Percentiles rank a stretch among this genome's conserved stretches.
phyloP scores from a whole-genome alignment of 2,797 vertebrate genomes.

The Sparus aurata region DNA sequence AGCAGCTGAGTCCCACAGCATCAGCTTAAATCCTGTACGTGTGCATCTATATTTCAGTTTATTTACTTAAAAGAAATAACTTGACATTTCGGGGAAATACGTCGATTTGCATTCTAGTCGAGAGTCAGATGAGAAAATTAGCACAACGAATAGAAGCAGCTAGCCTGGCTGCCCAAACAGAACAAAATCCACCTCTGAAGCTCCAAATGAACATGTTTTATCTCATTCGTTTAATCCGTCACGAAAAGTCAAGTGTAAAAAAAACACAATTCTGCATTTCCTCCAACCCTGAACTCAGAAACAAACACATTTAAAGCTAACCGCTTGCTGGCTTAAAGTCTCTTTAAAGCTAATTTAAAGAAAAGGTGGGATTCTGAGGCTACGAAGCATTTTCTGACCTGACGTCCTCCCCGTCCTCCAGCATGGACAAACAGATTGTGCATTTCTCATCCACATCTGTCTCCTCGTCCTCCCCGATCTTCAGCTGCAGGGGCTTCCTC shows the following conservation, averaged over 20 bases:
- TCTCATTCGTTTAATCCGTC: background rate
- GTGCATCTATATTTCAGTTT: background rate
- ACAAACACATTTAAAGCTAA: background rate
- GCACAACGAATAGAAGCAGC: background rate
- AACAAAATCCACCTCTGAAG: background rate
- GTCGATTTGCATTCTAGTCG: no score
- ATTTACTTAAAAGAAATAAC: background rate
- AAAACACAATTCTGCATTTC: background rate
- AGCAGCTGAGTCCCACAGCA: background rate
- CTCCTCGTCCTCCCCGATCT: slow-evolving; percentile 93
- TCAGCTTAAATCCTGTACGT: background rate
- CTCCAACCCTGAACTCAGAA: background rate
- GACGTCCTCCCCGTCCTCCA: slow-evolving; percentile 97
- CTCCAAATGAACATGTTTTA: background rate
- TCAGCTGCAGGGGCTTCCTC: slow-evolving; percentile 95
- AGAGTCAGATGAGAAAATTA: background rate
- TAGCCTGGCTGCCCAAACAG: background rate
- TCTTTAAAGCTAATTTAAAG: background rate
- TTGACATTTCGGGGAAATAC: no score
- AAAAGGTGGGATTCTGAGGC: background rate
- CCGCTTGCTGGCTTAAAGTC: no score
- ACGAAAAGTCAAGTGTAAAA: background rate
- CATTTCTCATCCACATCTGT: slow-evolving; percentile 98
- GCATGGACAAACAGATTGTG: slow-evolving; percentile 98
- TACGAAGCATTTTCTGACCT: slow-evolving; percentile 83